Percentiles rank a stretch among this genome's conserved stretches.
Conservation (phyloP, 35 echinoderm and acorn worm genomes). For the Eucidaris tribuloides region DNA sequence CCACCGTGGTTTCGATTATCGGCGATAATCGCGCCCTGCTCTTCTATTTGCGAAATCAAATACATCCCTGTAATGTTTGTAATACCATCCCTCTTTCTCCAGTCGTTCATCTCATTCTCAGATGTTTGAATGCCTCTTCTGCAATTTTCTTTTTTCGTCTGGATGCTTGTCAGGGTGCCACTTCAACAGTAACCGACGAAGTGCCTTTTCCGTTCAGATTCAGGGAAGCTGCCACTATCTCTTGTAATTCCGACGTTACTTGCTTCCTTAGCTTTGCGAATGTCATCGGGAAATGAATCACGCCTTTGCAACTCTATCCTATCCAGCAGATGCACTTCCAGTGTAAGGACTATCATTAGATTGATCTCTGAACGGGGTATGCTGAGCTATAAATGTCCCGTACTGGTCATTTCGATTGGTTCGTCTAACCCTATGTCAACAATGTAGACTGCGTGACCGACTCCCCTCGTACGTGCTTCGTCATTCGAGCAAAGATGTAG, state of each 20-base stretch:
- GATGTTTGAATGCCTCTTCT: conserved; percentile 49
- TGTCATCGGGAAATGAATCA: background rate
- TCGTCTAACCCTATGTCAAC: conserved; percentile 20
- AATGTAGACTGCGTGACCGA: background rate
- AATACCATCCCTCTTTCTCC: background rate
- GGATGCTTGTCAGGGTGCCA: conserved; percentile 62
- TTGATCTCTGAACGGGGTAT: too few species aligned
- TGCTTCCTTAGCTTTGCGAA: background rate
- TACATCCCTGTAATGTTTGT: background rate
- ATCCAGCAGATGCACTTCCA: too few species aligned
- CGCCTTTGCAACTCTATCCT: background rate
- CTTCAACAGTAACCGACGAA: conserved; percentile 14
- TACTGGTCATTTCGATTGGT: conserved; percentile 7
- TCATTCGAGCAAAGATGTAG: background rate
- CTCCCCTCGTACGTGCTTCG: background rate
- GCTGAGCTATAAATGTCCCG: conserved; percentile 7
- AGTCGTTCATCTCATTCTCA: conserved; percentile 13
- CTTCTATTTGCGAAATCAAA: background rate
- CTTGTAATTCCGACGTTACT: conserved; percentile 6
- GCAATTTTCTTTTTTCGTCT: background rate
- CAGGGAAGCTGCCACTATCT: conserved; percentile 24
- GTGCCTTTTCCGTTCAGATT: background rate
- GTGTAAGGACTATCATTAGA: too few species aligned
- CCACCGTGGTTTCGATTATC: conserved; percentile 15
- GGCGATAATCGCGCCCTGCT: background rate